phyloP scores from a whole-genome alignment of 30 jellyfish, hydroid and myxozoan species.

The Cassiopea andromeda region DNA sequence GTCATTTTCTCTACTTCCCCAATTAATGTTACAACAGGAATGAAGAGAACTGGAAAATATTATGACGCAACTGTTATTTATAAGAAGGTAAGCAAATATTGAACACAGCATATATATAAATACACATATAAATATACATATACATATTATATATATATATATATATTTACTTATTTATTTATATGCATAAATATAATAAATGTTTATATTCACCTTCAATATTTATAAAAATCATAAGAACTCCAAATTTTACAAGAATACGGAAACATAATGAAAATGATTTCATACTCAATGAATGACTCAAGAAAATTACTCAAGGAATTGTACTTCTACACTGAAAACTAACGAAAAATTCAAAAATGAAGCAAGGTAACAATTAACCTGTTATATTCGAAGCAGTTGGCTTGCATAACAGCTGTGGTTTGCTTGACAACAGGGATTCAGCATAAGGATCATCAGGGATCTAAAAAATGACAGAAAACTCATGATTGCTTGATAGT shows the following conservation, averaged over 20 bases:
- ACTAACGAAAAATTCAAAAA: background rate
- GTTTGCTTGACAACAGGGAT: slow-evolving; percentile 89
- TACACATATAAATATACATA: background rate
- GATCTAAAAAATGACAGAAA: slow-evolving; percentile 26
- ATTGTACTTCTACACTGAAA: no score
- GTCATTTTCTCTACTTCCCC: slow-evolving; percentile 93
- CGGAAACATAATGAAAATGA: no score
- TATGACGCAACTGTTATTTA: background rate
- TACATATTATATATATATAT: background rate
- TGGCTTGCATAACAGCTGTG: slow-evolving; percentile 92
- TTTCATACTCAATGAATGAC: no score
- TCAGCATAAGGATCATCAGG: slow-evolving; percentile 99
- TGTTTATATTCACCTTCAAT: no score
- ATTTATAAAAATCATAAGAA: no score
- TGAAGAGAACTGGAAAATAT: slow-evolving; percentile 70
- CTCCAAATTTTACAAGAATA: no score
- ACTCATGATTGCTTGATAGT: no score
- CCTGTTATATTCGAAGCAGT: slow-evolving; percentile 85
- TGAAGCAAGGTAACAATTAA: background rate
- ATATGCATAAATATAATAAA: background rate
- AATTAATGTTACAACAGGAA: slow-evolving; percentile 88
- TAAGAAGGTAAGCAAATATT: no score
- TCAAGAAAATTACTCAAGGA: no score
- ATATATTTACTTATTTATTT: background rate
- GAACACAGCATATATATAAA: background rate